Percentiles rank a stretch among this genome's conserved stretches.
These are phyloP conservation scores for Cheiracanthium punctorium DNA, from an alignment of 2,888 invertebrate genomes.

Conservation along the genomic window DNA sequence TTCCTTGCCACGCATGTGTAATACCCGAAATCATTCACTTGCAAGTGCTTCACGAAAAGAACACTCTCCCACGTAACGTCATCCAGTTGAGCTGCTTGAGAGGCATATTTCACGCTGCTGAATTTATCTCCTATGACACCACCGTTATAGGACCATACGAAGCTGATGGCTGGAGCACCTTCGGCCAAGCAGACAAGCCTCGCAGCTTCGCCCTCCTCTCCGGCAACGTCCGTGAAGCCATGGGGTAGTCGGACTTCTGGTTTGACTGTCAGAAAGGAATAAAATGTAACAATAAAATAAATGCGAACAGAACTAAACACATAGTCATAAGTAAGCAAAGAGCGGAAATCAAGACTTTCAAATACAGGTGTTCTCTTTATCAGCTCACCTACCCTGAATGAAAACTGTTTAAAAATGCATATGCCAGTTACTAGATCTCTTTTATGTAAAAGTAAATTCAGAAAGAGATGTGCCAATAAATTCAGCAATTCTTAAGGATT, in stretches of 20 bases:
- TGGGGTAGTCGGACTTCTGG: slow-evolving; percentile 91
- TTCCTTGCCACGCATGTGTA: slow-evolving; percentile 94
- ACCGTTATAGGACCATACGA: slow-evolving; percentile 89
- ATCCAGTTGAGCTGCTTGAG: slow-evolving; percentile 83
- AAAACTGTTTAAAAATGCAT: no score
- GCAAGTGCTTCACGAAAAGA: slow-evolving; percentile 87
- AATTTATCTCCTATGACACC: slow-evolving; percentile 80
- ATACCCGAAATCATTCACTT: slow-evolving; percentile 89
- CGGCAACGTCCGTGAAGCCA: slow-evolving; percentile 87
- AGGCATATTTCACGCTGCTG: slow-evolving; percentile 86
- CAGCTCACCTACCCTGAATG: no score
- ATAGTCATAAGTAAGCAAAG: no score
- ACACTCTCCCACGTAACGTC: slow-evolving; percentile 87
- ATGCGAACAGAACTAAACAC: no score
- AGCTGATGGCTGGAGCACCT: slow-evolving; percentile 88
- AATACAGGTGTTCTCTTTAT: no score
- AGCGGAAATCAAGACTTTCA: no score
- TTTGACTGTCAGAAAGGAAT: slow-evolving; percentile 80
- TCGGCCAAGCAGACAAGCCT: slow-evolving; percentile 83
- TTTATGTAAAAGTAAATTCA: no score
- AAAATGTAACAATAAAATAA: no score
- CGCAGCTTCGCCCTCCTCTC: slow-evolving; percentile 83
- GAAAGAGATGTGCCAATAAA: no score
- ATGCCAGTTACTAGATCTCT: no score
- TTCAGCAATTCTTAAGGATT: no score